Evolutionary conservation across 1,140 invertebrate species (phyloP).

Genomic region (Acromyrmex charruanus): DNA sequence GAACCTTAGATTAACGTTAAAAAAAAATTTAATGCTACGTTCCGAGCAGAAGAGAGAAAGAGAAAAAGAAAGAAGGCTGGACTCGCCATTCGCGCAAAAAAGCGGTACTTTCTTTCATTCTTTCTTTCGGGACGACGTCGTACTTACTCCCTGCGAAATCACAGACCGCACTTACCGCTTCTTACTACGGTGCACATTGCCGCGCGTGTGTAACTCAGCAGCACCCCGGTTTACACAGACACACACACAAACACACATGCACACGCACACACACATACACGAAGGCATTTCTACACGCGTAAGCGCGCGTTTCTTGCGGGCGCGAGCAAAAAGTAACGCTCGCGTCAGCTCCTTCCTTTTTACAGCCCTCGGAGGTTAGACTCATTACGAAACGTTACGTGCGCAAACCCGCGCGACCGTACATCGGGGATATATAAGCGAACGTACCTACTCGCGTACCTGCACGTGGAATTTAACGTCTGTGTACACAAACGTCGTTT

Average conservation of each 20-base stretch:
- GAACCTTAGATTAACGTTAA: conserved; percentile 28
- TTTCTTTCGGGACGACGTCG: conserved; percentile 61
- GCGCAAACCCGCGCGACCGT: conserved; percentile 60
- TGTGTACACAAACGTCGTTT: conserved; percentile 42
- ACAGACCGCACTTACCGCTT: conserved; percentile 69
- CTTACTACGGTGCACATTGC: conserved; percentile 36
- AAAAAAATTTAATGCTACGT: conserved; percentile 32
- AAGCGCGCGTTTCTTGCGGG: conserved; percentile 55
- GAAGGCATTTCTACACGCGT: not conserved
- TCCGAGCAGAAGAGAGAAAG: not conserved
- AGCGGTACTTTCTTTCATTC: conserved; percentile 37
- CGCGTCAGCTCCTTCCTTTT: conserved; percentile 72
- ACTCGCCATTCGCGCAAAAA: conserved; percentile 34
- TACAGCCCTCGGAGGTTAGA: conserved; percentile 68
- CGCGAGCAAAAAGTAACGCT: conserved; percentile 62
- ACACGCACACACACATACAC: not conserved
- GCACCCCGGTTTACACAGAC: conserved; percentile 20
- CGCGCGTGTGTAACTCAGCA: conserved; percentile 36
- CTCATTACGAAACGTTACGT: conserved; percentile 75
- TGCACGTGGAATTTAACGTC: conserved; percentile 47
- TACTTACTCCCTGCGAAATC: conserved; percentile 66
- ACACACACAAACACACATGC: not conserved
- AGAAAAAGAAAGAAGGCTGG: conserved; percentile 17
- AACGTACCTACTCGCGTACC: conserved; percentile 22
- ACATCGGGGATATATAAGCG: conserved; percentile 41